Percentiles rank a stretch among this genome's conserved stretches.
Evolutionary conservation across 2,888 invertebrate species (phyloP).

Genomic region (Catocala nupta): DNA sequence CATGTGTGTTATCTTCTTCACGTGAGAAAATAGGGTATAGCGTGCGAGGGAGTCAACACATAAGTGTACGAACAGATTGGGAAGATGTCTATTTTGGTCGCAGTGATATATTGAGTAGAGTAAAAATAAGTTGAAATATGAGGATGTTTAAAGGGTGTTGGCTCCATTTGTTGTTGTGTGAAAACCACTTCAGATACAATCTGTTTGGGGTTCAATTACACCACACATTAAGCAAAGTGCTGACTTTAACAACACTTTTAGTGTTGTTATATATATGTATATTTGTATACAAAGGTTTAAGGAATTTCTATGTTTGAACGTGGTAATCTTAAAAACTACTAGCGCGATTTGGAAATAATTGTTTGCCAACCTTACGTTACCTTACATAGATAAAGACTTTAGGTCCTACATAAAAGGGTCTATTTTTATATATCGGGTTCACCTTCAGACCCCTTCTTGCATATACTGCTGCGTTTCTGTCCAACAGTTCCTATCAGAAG

Average conservation of each 20-base stretch:
- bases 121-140: conserved; percentile 55
- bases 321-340: too few relatives aligned
- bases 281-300: too few relatives aligned
- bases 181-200: conserved; percentile 45
- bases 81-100: conserved; percentile 49
- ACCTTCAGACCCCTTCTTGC: too few relatives aligned
- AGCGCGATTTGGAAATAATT: too few relatives aligned
- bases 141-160: conserved; percentile 39
- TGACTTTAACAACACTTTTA: not conserved
- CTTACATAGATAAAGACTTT: too few relatives aligned
- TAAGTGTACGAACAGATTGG: conserved; percentile 54
- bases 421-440: too few relatives aligned
- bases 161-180: conserved; percentile 43
- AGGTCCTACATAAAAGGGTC: too few relatives aligned
- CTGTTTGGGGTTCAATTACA: conserved; percentile 40
- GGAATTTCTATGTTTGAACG: too few relatives aligned
- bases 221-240: not conserved
- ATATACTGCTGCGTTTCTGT: too few relatives aligned
- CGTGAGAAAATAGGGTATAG: conserved; percentile 76
- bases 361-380: too few relatives aligned
- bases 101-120: conserved; percentile 43
- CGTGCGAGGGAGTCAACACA: conserved; percentile 56
- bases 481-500: too few relatives aligned
- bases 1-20: conserved; percentile 67
- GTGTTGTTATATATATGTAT: too few relatives aligned